Percentiles rank a stretch among this genome's conserved stretches.
These are phyloP conservation scores for Drosophila ficusphila DNA, from an alignment of 1,140 invertebrate genomes.

Conservation along the genomic window DNA sequence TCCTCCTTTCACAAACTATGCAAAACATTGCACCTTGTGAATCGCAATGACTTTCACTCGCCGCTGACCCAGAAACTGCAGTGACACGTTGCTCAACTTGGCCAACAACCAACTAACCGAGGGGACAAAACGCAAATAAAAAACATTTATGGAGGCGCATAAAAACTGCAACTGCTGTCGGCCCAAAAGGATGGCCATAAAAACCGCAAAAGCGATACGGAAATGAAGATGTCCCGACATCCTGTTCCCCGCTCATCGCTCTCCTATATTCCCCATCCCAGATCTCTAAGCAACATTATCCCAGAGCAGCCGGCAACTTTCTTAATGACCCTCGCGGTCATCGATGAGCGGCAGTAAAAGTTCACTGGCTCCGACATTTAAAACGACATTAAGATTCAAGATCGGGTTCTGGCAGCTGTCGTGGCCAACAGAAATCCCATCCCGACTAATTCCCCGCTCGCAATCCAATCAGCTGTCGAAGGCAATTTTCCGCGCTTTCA, in stretches of 20 bases:
- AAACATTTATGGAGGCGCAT: conserved; percentile 66
- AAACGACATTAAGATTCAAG: conserved; percentile 50
- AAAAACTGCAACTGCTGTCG: conserved; percentile 67
- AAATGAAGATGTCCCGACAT: conserved; percentile 72
- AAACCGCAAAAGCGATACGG: conserved; percentile 51
- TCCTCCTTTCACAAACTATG: conserved; percentile 19
- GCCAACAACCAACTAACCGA: conserved; percentile 18
- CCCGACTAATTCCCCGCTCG: neutral
- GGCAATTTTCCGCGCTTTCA: conserved; percentile 69
- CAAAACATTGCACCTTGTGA: conserved; percentile 69
- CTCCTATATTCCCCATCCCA: neutral
- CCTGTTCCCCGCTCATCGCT: conserved; percentile 31
- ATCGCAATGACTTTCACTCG: conserved; percentile 61
- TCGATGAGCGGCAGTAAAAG: conserved; percentile 12
- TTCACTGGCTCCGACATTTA: conserved; percentile 22
- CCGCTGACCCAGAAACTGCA: conserved; percentile 55
- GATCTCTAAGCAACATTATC: neutral
- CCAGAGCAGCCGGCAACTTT: conserved; percentile 46
- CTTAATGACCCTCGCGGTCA: conserved; percentile 57
- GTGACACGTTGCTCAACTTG: conserved; percentile 49
- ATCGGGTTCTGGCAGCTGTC: conserved; percentile 33
- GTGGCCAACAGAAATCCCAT: neutral
- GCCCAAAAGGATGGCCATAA: conserved; percentile 42
- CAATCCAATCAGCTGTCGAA: conserved; percentile 29
- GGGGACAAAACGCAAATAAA: conserved; percentile 27